Evolutionary conservation across 1,140 invertebrate species (phyloP), one percentile per base, ranked within the genome.

Genomic region (Zaprionus vittiger): DNA sequence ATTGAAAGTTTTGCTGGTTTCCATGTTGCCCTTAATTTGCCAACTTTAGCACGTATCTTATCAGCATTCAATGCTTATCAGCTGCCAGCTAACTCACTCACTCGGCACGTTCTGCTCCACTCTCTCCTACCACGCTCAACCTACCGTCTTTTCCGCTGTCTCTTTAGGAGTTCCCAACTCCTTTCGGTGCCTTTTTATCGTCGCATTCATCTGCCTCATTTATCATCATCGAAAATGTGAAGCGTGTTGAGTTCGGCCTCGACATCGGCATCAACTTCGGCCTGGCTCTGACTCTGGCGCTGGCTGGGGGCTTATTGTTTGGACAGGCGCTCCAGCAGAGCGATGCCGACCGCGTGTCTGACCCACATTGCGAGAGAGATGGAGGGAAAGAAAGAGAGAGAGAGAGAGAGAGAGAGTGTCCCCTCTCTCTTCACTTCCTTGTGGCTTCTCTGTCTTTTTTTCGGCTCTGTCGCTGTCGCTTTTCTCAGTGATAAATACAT

Each of bases 181-280:
- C 73, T 73, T 73, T 67, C 62, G 69, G 47, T 77, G 74, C 31
- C 74, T 73, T 72, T 77, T 75, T 75, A 77, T 77, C 74, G 70
- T 73, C 56, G 70, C 74, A 71, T 61, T 72, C 74, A 77, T 77
- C 74, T 77, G 63, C 9, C 69, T 61, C 74, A 77, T 77, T 77
- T 77, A 77, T 77, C 74, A 77, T 77, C 74, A 73, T 75, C 73
- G 69, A 77, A 73, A 77, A 73, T 77, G 70, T 77, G 74, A 73
- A 77, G 74, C 74, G 69, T 77, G 74, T 77, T 77, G 74, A 77
- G 70, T 77, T 77, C 34, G 47, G 62, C 26, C 31, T 64, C n/a
- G 41, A 44, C n/a, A 4, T 52, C 55, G 47, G 41, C 55, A 57
- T 31, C 24, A 47, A n/a, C 26, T 12, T 5, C 15, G 44, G n/a